Base-by-base conservation (phyloP, 92 coral and sea anemone species). In the Pocillopora meandrina region DNA sequence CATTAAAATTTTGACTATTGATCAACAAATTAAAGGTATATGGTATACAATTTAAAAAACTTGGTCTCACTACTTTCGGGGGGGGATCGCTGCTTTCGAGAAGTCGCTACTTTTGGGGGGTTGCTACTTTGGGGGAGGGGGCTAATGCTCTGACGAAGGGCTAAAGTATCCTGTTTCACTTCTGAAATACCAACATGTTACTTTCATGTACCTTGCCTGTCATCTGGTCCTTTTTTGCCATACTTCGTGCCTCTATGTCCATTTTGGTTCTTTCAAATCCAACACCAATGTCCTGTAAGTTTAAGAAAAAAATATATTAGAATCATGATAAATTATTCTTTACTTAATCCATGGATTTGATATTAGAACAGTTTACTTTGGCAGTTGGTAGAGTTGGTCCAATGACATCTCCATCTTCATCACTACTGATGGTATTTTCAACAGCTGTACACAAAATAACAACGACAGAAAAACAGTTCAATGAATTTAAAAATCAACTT, bases 201-300 rank as follows among this genome's bases (percentile, higher is more conserved):
- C 15, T 7, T 20, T 10, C 58, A 17, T 76, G 66, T 89, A 96
- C 98, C 92, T 94, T 94, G 69, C 97, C 98, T 33, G 87, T 76
- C 81, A 96, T 75, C 75, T 92, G 92, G 62, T 96, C 93, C 62
- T 86, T 96, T 61, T 89, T 92, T 61, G 93, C 87, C 52, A 72
- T 83, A 62, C 97, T 88, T 66, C 99, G 87, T 83, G 95, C 91
- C 85, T 96, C 99, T 85, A 96, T 91, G 71, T 96, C 99, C 92
- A 70, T 85, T 81, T 89, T 92, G 60, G 92, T 87, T 56, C 92
- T 91, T 65, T 80, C 89, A 63, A 91, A 71, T 35, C 84, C 93
- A 47, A 77, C 82, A 72, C 77, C 87, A 47, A 73, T 80, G 21
- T 88, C 94, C 96, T 93, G 63, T 61, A 67, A 71, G 86, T 31